A percentile compares a stretch with the other conserved stretches of the same genome.
Evolutionary conservation across 2,797 vertebrate genomes (phyloP).

Genomic region (Characodon lateralis): DNA sequence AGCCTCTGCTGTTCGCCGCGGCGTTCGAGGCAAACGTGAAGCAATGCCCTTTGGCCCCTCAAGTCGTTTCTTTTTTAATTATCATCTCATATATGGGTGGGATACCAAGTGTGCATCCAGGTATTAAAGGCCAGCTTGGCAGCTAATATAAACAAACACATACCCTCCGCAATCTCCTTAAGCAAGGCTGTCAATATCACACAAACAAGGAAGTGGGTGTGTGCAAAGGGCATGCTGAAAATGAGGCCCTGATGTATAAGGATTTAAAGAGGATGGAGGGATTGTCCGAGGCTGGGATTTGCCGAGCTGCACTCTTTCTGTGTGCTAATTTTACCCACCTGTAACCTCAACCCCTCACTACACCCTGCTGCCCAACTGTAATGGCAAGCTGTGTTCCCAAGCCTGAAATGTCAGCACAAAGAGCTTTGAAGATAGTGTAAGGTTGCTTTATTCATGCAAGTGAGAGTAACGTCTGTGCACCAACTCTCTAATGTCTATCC

Average conservation of each 20-base stretch:
- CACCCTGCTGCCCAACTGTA: constrained; percentile 30
- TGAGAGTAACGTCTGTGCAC: background rate
- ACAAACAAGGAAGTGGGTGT: constrained; percentile 2
- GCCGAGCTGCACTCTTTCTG: constrained; percentile 30
- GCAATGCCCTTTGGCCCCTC: background rate
- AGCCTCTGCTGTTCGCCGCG: constrained; percentile 23
- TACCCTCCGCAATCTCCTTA: background rate
- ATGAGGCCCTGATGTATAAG: constrained; percentile 38
- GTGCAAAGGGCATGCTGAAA: constrained; percentile 1
- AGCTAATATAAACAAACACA: background rate
- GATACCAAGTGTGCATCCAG: background rate
- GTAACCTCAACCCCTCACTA: constrained; percentile 50
- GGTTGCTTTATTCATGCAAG: background rate
- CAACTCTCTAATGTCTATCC: constrained; percentile 3
- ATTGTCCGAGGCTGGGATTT: constrained; percentile 38
- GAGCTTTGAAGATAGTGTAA: background rate
- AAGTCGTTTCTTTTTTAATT: background rate
- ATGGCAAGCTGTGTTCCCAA: constrained; percentile 52
- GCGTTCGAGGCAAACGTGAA: background rate
- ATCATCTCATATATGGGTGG: background rate
- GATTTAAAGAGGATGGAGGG: constrained; percentile 7
- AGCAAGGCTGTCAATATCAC: background rate
- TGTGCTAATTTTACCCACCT: constrained; percentile 73
- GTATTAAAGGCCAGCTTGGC: constrained; percentile 3
- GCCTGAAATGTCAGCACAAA: background rate